A percentile compares a stretch with the other conserved stretches of the same genome.
Conservation (phyloP, 2,797 vertebrate species). For the Chelidonichthys spinosus region DNA sequence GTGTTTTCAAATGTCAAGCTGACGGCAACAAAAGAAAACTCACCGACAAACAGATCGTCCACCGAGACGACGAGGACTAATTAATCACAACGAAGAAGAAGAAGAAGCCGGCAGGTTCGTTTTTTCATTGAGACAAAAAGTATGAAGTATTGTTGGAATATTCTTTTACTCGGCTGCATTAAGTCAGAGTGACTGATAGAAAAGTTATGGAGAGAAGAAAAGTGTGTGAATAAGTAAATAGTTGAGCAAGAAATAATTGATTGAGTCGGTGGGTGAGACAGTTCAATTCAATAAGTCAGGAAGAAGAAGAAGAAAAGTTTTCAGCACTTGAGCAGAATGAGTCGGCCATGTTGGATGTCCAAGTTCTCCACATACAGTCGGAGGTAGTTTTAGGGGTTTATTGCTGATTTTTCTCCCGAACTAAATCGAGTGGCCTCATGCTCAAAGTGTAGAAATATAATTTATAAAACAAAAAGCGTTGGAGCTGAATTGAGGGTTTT, state of each 20-base stretch:
- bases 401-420: not conserved
- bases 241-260: slow-evolving; percentile 6
- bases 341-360: not conserved
- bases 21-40: not conserved
- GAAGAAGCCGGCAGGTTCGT: too few relatives aligned
- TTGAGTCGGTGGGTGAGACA: not conserved
- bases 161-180: not conserved
- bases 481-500: too few relatives aligned
- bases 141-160: too few relatives aligned
- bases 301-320: not conserved
- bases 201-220: not conserved
- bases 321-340: not conserved
- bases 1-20: not conserved
- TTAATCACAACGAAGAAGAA: too few relatives aligned
- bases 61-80: too few relatives aligned
- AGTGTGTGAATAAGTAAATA: slow-evolving; percentile 2
- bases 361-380: not conserved
- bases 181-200: not conserved
- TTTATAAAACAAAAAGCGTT: too few relatives aligned
- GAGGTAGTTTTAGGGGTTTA: not conserved
- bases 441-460: too few relatives aligned
- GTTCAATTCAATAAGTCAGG: not conserved
- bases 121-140: too few relatives aligned
- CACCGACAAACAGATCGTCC: not conserved
- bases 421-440: too few relatives aligned